A percentile compares a stretch with the other conserved stretches of the same genome.
These are phyloP conservation scores for Yponomeuta malinellus DNA, from an alignment of 2,888 invertebrate species.

Conservation along the genomic window DNA sequence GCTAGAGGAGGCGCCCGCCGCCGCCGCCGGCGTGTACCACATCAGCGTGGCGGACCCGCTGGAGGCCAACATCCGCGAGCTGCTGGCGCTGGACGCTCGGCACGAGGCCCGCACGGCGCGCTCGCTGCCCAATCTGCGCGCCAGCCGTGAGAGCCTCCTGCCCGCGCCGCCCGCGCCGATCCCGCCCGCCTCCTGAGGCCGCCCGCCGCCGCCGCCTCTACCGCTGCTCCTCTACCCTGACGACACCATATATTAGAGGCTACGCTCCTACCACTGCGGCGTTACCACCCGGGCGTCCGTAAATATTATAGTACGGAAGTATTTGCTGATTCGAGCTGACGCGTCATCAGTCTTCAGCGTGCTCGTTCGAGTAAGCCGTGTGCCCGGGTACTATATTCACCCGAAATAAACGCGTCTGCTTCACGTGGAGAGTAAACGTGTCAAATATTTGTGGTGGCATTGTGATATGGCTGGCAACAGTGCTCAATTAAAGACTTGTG, in stretches of 20 bases:
- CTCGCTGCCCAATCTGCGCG: conserved; percentile 82
- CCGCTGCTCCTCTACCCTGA: conserved; percentile 50
- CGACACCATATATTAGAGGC: conserved; percentile 58
- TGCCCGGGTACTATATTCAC: not conserved
- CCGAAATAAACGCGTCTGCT: not conserved
- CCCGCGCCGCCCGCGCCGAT: conserved; percentile 48
- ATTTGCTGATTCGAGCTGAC: not conserved
- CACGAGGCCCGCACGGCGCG: conserved; percentile 66
- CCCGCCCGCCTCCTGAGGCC: conserved; percentile 43
- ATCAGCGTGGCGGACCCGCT: conserved; percentile 61
- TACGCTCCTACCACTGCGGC: conserved; percentile 22
- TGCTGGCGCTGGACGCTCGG: conserved; percentile 68
- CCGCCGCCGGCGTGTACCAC: conserved; percentile 48
- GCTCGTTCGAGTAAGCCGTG: too few relatives aligned
- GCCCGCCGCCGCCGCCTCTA: not conserved
- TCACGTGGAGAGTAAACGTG: not conserved
- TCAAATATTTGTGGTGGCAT: not conserved
- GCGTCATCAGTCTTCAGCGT: too few relatives aligned
- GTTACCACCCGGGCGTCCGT: conserved; percentile 18
- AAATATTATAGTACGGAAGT: not conserved
- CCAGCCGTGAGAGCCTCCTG: conserved; percentile 79
- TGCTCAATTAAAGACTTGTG: not conserved
- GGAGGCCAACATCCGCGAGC: conserved; percentile 58
- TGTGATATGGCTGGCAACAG: conserved; percentile 1
- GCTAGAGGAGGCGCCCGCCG: conserved; percentile 7